phyloP scores from a whole-genome alignment of 2,113 vertebrate species.

The Protobothrops flavoviridis region DNA sequence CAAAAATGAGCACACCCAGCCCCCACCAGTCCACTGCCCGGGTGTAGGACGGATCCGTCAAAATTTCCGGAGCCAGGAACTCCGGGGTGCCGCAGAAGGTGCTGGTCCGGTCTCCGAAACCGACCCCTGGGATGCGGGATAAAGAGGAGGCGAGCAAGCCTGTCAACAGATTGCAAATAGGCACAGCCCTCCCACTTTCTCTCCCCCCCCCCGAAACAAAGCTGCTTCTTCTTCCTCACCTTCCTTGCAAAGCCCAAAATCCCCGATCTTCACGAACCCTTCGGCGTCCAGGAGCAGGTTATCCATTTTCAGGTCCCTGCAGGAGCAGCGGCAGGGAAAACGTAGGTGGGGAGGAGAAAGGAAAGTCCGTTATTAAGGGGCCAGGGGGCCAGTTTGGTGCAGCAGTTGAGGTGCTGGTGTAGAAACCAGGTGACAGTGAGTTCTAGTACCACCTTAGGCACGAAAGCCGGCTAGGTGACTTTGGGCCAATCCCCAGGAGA shows the following conservation, averaged over 20 bases:
- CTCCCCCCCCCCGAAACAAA: rapidly evolving
- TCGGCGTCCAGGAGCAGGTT: slow-evolving; percentile 92
- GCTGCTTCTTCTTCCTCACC: slow-evolving; percentile 67
- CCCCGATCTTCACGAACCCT: slow-evolving; percentile 95
- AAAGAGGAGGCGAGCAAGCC: background rate
- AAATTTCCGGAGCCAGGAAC: slow-evolving; percentile 93
- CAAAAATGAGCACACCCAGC: slow-evolving; percentile 91
- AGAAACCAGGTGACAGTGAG: background rate
- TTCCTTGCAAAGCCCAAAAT: slow-evolving; percentile 98
- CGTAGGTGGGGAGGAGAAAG: background rate
- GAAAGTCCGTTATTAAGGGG: background rate
- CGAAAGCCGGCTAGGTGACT: no score
- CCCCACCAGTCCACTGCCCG: slow-evolving; percentile 98
- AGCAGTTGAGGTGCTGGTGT: background rate
- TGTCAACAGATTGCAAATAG: background rate
- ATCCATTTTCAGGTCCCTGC: slow-evolving; percentile 93
- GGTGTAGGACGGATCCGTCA: slow-evolving; percentile 90
- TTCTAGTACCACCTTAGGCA: no score
- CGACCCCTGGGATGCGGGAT: slow-evolving; percentile 79
- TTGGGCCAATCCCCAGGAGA: no score
- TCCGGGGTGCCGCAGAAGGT: slow-evolving; percentile 97
- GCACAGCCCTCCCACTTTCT: background rate
- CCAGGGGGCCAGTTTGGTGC: background rate
- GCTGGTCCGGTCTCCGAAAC: slow-evolving; percentile 89
- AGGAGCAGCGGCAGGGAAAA: background rate